Conservation (phyloP, 2,113 vertebrate genomes). For the Vanacampus margaritifer region DNA sequence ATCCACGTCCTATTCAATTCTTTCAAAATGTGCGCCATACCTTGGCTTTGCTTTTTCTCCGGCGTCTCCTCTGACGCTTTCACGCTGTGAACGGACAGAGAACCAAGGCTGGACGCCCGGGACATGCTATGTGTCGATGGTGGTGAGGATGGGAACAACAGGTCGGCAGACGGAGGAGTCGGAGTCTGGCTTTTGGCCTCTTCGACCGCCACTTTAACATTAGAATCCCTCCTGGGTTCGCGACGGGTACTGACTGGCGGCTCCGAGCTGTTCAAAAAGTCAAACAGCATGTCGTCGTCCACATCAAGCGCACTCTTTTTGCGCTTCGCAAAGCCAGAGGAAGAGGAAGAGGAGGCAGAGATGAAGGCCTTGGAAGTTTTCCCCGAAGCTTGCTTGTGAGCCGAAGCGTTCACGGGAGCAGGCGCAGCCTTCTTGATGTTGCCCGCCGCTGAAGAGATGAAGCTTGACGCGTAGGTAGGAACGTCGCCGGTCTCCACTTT, state of each 20-base stretch:
- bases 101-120: conserved; percentile 78
- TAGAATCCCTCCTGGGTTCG: conserved; percentile 78
- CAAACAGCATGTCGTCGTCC: conserved; percentile 92
- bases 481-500: conserved; percentile 43
- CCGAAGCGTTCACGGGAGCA: conserved; percentile 78
- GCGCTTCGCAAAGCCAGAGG: conserved; percentile 85
- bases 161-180: conserved; percentile 48
- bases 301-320: conserved; percentile 83
- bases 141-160: conserved; percentile 65
- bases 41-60: conserved; percentile 76
- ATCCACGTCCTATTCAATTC: not conserved
- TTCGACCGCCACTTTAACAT: conserved; percentile 40
- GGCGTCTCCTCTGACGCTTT: conserved; percentile 78
- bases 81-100: conserved; percentile 73
- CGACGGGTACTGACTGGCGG: conserved; percentile 77
- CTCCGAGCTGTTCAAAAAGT: conserved; percentile 96
- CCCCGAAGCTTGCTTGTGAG: conserved; percentile 49
- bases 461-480: conserved; percentile 63
- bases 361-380: conserved; percentile 21
- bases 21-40: conserved; percentile 49
- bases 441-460: conserved; percentile 85
- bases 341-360: conserved; percentile 64
- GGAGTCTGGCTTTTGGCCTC: conserved; percentile 48
- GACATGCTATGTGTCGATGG: conserved; percentile 72
- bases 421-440: conserved; percentile 84